Base-by-base conservation (phyloP, 2,888 invertebrate species). In the Andrena trimmerana region DNA sequence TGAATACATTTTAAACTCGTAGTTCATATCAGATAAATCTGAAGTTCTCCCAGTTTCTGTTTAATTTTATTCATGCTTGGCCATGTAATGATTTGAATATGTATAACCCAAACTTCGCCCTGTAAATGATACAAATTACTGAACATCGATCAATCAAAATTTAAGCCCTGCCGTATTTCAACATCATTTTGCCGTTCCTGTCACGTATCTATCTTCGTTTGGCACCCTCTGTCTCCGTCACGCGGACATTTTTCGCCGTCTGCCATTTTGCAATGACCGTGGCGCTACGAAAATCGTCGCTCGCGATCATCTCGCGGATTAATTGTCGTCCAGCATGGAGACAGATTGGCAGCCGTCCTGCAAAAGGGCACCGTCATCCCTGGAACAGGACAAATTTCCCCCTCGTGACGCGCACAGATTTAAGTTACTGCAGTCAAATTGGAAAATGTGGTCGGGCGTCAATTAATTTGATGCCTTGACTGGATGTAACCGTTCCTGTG, bases 261-360 rank as follows among this genome's bases (percentile, higher is more conserved):
- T n/a, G 48, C 6, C n/a, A 24, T 16, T 63, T 65, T 29, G 29
- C 20, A n/a, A 50, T 27, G 42, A 59, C 10, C 57, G 48, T 33
- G 42, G 42, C 42, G 13, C 16, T 29, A 20, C n/a, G 24, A 48
- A 52, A 62, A 75, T 36, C 29, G 20, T n/a, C n/a, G 36, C 5
- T 13, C 71, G 27, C 36, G 36, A 69, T 63, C 63, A 62, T 68
- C 60, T 48, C 62, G 27, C 31, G 50, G 54, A 78, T 65, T 78
- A 78, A 74, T 69, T 69, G 74, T 68, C 78, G 57, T 31, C 33
- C 54, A 20, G 20, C 29, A 5, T 33, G 48, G 6, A 54, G 69
- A 69, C 50, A 27, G 77, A 80, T 76, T 80, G 80, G 67, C 80
- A 80, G 66, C 13, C 71, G 80, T 80, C 80, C 60, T n/a, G 60